phyloP scores from a whole-genome alignment of 2,888 invertebrate species.

The Torymus texanus region DNA sequence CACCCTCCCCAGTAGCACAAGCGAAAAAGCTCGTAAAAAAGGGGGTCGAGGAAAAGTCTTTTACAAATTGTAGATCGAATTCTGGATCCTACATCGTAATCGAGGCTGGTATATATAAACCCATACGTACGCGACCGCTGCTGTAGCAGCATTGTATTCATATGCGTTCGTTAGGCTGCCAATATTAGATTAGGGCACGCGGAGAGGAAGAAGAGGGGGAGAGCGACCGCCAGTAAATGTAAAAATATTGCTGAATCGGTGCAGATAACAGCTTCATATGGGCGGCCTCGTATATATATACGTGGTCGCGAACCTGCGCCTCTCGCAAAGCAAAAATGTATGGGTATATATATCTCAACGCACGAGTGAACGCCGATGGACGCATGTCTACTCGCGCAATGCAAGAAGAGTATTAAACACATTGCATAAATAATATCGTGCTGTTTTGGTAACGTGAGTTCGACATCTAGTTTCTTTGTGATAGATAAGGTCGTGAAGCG shows the following conservation, averaged over 20 bases:
- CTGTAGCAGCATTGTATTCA: conserved; percentile 64
- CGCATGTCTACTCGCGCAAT: not conserved
- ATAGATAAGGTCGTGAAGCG: not conserved
- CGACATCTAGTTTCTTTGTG: conserved; percentile 1
- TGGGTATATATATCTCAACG: conserved; percentile 63
- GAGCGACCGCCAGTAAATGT: conserved; percentile 64
- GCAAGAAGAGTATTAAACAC: not conserved
- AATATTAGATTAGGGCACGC: conserved; percentile 68
- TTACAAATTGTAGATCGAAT: conserved; percentile 45
- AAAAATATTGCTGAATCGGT: conserved; percentile 73
- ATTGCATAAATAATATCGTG: conserved; percentile 37
- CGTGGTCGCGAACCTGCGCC: conserved; percentile 63
- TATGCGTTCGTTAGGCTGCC: conserved; percentile 69
- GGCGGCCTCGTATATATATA: conserved; percentile 63
- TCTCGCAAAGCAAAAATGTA: conserved; percentile 65
- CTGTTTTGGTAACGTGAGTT: not conserved
- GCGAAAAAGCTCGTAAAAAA: not conserved
- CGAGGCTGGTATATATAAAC: conserved; percentile 56
- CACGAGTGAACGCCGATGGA: conserved; percentile 51
- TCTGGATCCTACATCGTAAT: conserved; percentile 45
- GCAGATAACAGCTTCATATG: conserved; percentile 71
- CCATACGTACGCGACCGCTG: conserved; percentile 31
- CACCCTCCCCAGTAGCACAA: too few relatives aligned
- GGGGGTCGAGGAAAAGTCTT: conserved; percentile 22
- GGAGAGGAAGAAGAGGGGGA: conserved; percentile 46